These are phyloP conservation scores for Lasioglossum pauxillum DNA, from an alignment of 2,888 invertebrate genomes.

Conservation along the genomic window DNA sequence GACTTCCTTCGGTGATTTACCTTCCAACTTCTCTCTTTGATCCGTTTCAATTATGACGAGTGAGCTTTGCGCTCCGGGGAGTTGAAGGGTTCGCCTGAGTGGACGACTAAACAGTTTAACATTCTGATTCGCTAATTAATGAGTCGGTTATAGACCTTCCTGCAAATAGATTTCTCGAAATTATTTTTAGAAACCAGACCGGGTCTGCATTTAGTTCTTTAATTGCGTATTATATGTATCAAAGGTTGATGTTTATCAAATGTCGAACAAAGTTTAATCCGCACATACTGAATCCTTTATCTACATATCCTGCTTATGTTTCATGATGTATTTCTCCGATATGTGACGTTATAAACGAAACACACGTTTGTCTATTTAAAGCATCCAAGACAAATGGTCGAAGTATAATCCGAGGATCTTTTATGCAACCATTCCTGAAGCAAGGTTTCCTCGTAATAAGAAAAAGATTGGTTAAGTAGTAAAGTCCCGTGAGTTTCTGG, in stretches of 20 bases:
- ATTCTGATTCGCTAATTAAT: conserved; percentile 1
- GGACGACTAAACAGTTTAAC: background rate
- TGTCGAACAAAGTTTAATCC: background rate
- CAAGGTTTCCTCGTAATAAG: background rate
- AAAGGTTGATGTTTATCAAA: background rate
- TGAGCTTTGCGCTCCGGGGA: background rate
- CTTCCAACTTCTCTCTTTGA: background rate
- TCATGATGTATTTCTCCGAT: background rate
- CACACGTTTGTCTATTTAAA: background rate
- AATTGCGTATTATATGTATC: background rate
- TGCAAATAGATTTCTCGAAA: background rate
- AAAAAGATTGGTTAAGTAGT: background rate
- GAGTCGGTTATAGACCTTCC: background rate
- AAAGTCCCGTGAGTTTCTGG: background rate
- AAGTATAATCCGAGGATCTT: background rate
- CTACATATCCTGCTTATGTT: background rate
- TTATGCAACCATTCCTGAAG: background rate
- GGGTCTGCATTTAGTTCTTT: background rate
- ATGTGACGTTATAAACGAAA: background rate
- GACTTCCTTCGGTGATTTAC: conserved; percentile 7
- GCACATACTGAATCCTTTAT: background rate
- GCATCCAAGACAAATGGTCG: background rate
- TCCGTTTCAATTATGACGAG: background rate
- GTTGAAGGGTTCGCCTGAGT: background rate
- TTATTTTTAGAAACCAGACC: background rate